Evolutionary conservation across 2,888 invertebrate genomes (phyloP).

Genomic region (Tetragonula carbonaria): DNA sequence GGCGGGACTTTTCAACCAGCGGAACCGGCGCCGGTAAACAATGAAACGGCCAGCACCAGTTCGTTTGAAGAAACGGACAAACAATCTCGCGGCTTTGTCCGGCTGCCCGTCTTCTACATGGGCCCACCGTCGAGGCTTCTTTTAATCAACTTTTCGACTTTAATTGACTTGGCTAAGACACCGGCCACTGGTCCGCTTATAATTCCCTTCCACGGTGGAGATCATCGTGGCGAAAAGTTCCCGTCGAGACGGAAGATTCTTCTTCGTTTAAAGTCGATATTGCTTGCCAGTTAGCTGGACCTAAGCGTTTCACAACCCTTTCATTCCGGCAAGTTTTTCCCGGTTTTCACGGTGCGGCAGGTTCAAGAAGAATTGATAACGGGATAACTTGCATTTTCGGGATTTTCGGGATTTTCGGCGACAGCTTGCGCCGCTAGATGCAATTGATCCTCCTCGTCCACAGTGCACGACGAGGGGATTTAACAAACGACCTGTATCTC

Average conservation of each 20-base stretch:
- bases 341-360: too few relatives aligned
- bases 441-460: too few relatives aligned
- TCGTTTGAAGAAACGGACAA: constrained; percentile 69
- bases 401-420: too few relatives aligned
- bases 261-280: neutral
- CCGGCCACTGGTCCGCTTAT: constrained; percentile 25
- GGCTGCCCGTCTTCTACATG: constrained; percentile 23
- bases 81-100: constrained; percentile 56
- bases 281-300: neutral
- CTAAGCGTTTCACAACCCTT: too few relatives aligned
- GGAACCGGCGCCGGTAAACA: constrained; percentile 56
- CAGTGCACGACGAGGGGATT: too few relatives aligned
- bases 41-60: constrained; percentile 48
- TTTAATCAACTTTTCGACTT: constrained; percentile 69
- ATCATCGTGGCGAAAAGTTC: neutral
- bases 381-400: too few relatives aligned
- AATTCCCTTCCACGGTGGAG: neutral
- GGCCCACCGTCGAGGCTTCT: constrained; percentile 44
- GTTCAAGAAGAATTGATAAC: too few relatives aligned
- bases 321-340: too few relatives aligned
- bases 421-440: too few relatives aligned
- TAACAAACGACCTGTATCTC: too few relatives aligned
- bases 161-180: constrained; percentile 61
- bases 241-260: neutral
- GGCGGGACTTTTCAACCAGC: constrained; percentile 29